Percentiles rank a stretch among this genome's conserved stretches.
Conservation (phyloP, 2,113 vertebrate genomes). For the Ceyx cyanopectus region DNA sequence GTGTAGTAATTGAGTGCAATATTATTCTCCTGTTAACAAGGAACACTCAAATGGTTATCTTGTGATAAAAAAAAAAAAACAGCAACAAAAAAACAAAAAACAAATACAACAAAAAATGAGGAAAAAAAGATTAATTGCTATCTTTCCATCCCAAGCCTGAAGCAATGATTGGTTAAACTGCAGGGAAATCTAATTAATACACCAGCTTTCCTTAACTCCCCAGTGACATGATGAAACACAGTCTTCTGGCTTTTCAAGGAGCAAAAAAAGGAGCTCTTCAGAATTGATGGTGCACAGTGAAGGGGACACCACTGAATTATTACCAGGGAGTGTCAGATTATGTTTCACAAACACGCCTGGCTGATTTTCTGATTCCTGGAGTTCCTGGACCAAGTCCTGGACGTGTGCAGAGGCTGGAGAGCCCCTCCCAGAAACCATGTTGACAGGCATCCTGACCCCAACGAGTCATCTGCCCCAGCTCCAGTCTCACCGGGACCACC, state of each 20-base stretch:
- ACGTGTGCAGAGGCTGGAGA: not conserved
- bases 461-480: not conserved
- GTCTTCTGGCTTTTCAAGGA: not conserved
- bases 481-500: not conserved
- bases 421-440: not conserved
- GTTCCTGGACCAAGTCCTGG: not conserved
- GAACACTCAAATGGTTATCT: not conserved
- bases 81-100: not conserved
- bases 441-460: not conserved
- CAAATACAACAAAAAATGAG: not conserved
- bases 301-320: not conserved
- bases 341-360: not conserved
- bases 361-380: constrained; percentile 40
- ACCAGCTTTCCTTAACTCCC: constrained; percentile 33
- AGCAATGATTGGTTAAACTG: constrained; percentile 56
- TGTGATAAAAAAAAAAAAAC: not conserved
- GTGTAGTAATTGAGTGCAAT: not conserved
- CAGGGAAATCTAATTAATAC: constrained; percentile 64
- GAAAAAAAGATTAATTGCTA: constrained; percentile 30
- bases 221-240: not conserved
- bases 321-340: not conserved
- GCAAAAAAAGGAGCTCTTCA: not conserved
- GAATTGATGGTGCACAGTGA: not conserved
- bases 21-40: constrained; percentile 4
- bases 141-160: constrained; percentile 7